A percentile compares a stretch with the other conserved stretches of the same genome.
Conservation (phyloP, 2,113 vertebrate species). For the Aviceda subcristata region DNA sequence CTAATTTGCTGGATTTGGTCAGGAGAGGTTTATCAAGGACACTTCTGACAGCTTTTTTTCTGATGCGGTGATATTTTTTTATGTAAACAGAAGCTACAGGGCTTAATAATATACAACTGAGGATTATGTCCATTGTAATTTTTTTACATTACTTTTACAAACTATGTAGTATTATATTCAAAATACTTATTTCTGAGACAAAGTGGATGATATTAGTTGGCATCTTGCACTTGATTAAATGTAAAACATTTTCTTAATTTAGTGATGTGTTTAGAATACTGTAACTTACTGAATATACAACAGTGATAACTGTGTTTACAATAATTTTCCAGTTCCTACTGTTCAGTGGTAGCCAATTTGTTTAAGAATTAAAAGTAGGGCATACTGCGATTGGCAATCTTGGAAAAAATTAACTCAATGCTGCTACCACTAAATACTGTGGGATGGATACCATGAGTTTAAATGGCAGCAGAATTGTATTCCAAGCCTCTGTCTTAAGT, state of each 20-base stretch:
- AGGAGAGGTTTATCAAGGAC: slow-evolving; percentile 29
- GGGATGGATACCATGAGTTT: not conserved
- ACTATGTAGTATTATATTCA: slow-evolving; percentile 27
- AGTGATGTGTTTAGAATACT: slow-evolving; percentile 50
- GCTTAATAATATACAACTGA: slow-evolving; percentile 34
- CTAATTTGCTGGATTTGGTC: slow-evolving; percentile 43
- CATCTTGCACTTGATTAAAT: slow-evolving; percentile 56
- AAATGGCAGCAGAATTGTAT: slow-evolving; percentile 38
- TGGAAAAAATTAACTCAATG: slow-evolving; percentile 17
- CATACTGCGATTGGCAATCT: not conserved
- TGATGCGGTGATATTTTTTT: not conserved
- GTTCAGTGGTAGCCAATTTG: slow-evolving; percentile 41
- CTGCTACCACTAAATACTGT: slow-evolving; percentile 30
- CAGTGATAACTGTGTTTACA: slow-evolving; percentile 61
- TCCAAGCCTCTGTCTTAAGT: slow-evolving; percentile 50
- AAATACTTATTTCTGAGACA: slow-evolving; percentile 37
- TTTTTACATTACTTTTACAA: slow-evolving; percentile 15
- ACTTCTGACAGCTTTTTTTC: slow-evolving; percentile 23
- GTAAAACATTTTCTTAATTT: slow-evolving; percentile 60
- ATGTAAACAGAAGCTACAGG: slow-evolving; percentile 41
- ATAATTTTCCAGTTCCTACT: slow-evolving; percentile 32
- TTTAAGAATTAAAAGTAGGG: slow-evolving; percentile 1
- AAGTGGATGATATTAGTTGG: slow-evolving; percentile 25
- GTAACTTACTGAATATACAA: slow-evolving; percentile 42
- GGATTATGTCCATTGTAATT: slow-evolving; percentile 44